Conservation (phyloP, 1,140 invertebrate species). For the Drosophila littoralis region DNA sequence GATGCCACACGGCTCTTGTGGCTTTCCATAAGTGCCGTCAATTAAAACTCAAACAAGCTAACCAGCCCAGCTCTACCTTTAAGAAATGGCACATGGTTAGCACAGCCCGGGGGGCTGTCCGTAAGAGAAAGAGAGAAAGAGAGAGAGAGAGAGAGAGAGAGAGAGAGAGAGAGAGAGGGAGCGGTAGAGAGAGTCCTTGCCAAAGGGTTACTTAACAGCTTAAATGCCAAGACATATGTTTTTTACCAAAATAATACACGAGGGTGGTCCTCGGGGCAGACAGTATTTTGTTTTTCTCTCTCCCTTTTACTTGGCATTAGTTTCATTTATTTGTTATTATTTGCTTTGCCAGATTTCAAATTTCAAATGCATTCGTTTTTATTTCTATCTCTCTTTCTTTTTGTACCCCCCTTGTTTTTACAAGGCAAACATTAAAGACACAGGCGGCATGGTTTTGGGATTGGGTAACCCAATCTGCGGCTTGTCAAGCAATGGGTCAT, state of each 20-base stretch:
- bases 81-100: constrained; percentile 57
- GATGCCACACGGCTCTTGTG: constrained; percentile 68
- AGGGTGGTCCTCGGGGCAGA: constrained; percentile 60
- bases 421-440: constrained; percentile 59
- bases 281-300: constrained; percentile 1
- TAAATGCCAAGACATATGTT: constrained; percentile 67
- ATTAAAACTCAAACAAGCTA: constrained; percentile 56
- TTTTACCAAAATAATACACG: constrained; percentile 29
- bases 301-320: constrained; percentile 50
- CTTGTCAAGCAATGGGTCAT: constrained; percentile 70
- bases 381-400: neutral
- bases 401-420: constrained; percentile 29
- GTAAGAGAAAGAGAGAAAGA: neutral
- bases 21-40: constrained; percentile 63
- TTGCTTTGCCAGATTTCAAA: constrained; percentile 74
- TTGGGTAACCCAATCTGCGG: constrained; percentile 74
- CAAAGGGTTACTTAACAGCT: constrained; percentile 75
- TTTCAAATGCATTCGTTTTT: constrained; percentile 62
- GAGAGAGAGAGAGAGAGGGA: constrained; percentile 3
- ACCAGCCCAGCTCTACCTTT: constrained; percentile 3
- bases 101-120: constrained; percentile 28
- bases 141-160: constrained; percentile 6
- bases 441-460: constrained; percentile 47
- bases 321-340: constrained; percentile 77
- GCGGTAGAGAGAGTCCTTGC: constrained; percentile 13